These are phyloP conservation scores for Oryzias woworae DNA, from an alignment of 2,113 vertebrate species.

Conservation along the genomic window DNA sequence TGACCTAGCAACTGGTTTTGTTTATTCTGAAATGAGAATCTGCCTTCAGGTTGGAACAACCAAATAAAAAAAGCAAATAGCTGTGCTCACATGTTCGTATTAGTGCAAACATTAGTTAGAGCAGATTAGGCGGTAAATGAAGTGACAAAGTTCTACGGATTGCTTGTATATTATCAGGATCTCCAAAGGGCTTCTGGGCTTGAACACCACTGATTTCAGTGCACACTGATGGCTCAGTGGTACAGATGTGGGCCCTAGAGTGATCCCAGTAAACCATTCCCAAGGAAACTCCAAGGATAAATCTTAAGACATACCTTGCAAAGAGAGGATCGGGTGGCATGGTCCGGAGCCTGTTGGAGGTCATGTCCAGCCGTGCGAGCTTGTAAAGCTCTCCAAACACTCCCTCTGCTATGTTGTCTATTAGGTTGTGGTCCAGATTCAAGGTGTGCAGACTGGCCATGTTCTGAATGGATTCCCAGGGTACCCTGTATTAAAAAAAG, in stretches of 20 bases:
- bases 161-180: too few species aligned
- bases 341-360: slow-evolving; percentile 88
- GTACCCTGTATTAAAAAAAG: slow-evolving; percentile 66
- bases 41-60: too few species aligned
- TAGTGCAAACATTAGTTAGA: background rate
- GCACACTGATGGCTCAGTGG: slow-evolving; percentile 2
- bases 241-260: background rate
- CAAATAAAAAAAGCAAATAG: too few species aligned
- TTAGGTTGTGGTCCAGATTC: slow-evolving; percentile 91
- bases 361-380: slow-evolving; percentile 90
- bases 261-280: slow-evolving; percentile 32
- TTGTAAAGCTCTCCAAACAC: slow-evolving; percentile 87
- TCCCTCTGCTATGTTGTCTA: slow-evolving; percentile 85
- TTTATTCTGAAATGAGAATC: too few species aligned
- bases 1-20: too few species aligned
- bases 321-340: slow-evolving; percentile 89
- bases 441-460: slow-evolving; percentile 90
- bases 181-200: background rate
- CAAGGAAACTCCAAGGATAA: slow-evolving; percentile 19
- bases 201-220: background rate
- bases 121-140: background rate
- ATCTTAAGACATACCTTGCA: slow-evolving; percentile 61
- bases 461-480: slow-evolving; percentile 88
- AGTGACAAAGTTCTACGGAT: background rate
- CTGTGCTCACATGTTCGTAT: too few species aligned